These are phyloP conservation scores for Sebastes nivosus DNA, from an alignment of 2,797 vertebrate species.

Conservation along the genomic window DNA sequence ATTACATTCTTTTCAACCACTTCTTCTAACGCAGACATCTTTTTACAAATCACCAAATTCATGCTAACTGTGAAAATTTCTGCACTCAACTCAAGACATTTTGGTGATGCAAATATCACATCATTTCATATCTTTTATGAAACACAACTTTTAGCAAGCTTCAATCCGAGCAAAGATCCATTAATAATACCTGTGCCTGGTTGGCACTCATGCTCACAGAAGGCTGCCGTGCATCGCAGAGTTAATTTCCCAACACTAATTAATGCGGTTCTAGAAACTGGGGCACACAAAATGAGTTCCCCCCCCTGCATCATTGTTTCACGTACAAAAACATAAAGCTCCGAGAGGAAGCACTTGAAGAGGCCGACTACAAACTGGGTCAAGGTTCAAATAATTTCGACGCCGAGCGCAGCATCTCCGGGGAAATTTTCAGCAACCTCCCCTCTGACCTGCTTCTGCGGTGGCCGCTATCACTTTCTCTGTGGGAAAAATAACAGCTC, in stretches of 20 bases:
- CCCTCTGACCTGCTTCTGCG: slow-evolving; percentile 36
- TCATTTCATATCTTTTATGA: not conserved
- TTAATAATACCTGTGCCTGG: not conserved
- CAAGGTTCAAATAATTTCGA: slow-evolving; percentile 61
- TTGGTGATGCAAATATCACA: not conserved
- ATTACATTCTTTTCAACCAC: not conserved
- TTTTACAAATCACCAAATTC: not conserved
- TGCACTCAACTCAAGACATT: not conserved
- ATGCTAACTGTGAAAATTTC: not conserved
- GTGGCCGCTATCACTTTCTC: slow-evolving; percentile 29
- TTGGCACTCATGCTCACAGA: slow-evolving; percentile 22
- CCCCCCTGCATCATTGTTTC: slow-evolving; percentile 40
- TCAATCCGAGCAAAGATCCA: not conserved
- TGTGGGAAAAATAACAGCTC: slow-evolving; percentile 7
- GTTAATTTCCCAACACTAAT: slow-evolving; percentile 68
- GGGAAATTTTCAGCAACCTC: slow-evolving; percentile 50
- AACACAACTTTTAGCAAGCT: not conserved
- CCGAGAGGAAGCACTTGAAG: slow-evolving; percentile 27
- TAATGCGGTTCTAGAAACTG: slow-evolving; percentile 64
- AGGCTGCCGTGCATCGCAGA: slow-evolving; percentile 19
- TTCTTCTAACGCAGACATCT: not conserved
- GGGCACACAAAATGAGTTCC: slow-evolving; percentile 60
- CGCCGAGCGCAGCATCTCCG: slow-evolving; percentile 16
- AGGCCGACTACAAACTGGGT: slow-evolving; percentile 57
- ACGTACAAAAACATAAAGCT: slow-evolving; percentile 45